Evolutionary conservation across 2,113 vertebrate species (phyloP), one percentile per base, ranked within the genome.

Genomic region (Zeus faber): DNA sequence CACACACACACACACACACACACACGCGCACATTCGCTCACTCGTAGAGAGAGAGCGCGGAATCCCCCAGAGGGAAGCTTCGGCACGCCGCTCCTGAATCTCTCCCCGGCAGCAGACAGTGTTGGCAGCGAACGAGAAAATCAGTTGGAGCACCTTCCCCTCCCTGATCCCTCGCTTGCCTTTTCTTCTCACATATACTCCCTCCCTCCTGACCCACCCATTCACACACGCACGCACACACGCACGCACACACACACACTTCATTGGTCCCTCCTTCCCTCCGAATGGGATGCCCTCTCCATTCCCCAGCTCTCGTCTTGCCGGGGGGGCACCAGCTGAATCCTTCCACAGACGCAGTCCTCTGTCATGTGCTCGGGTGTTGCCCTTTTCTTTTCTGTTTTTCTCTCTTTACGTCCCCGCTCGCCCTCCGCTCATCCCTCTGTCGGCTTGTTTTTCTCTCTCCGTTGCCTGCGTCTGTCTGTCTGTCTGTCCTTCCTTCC

Each of bases 351-450:
- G 74, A 83, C 80, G 74, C n/a, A 79, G 84, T 84, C 68, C 76
- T 84, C 76, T 81, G 78, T 86, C 84, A 77, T 86, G 80, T 81
- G 74, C 58, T 43, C 62, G 76, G 80, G 74, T 77, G 80, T 76
- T 70, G 79, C 79, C 73, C 66, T 58, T 52, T 50, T 16, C 66
- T 45, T 68, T 48, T 49, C 60, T 58, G 58, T 60, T 67, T 40
- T 11, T n/a, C n/a, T n/a, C n/a, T n/a, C n/a, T n/a, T n/a, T n/a
- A n/a, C n/a, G n/a, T 62, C 58, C 66, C 56, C 76, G 54, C 64
- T 44, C 58, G 59, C 65, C 62, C 63, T 67, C 48, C 23, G 49
- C 76, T 72, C n/a, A n/a, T n/a, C n/a, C n/a, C n/a, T 68, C 68
- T 48, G 56, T 73, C 69, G 24, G 61, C n/a, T n/a, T n/a, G n/a